Percentiles rank a stretch among this genome's conserved stretches.
phyloP scores from a whole-genome alignment of 2,888 invertebrate genomes.

The Shargacucullia verbasci region DNA sequence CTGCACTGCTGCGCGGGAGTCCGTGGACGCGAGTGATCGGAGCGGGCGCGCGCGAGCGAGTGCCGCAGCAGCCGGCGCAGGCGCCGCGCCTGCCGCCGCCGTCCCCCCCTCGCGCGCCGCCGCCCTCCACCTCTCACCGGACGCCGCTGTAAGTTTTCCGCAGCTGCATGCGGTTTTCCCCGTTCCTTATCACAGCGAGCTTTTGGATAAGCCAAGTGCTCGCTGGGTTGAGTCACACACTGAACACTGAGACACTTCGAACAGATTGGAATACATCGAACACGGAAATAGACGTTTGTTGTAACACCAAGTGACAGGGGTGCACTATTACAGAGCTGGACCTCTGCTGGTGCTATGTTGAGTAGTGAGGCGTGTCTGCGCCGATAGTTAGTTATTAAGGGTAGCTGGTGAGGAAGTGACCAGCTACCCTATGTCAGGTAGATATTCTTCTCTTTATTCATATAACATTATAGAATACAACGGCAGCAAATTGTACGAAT shows the following conservation, averaged over 20 bases:
- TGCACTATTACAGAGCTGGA: too few relatives aligned
- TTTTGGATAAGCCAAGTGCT: slow-evolving; percentile 11
- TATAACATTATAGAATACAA: too few relatives aligned
- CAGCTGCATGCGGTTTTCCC: slow-evolving; percentile 32
- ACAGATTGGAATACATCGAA: neutral
- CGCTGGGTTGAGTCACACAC: too few relatives aligned
- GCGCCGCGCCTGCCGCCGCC: slow-evolving; percentile 49
- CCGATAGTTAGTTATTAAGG: too few relatives aligned
- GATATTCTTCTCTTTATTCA: too few relatives aligned
- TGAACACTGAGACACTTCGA: neutral
- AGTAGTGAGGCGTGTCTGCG: too few relatives aligned
- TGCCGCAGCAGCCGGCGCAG: slow-evolving; percentile 63
- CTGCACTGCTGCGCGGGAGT: slow-evolving; percentile 54
- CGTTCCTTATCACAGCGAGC: slow-evolving; percentile 22
- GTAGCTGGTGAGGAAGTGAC: too few relatives aligned
- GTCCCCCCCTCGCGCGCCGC: slow-evolving; percentile 41
- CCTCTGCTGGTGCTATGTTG: too few relatives aligned
- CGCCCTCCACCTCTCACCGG: slow-evolving; percentile 38
- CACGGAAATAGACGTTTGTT: neutral
- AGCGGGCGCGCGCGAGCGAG: slow-evolving; percentile 77
- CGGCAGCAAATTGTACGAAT: too few relatives aligned
- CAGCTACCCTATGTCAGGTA: too few relatives aligned
- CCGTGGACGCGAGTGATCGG: slow-evolving; percentile 75
- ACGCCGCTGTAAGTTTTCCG: slow-evolving; percentile 39
- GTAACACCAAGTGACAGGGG: too few relatives aligned